A percentile compares a stretch with the other conserved stretches of the same genome.
Evolutionary conservation across 2,888 invertebrate species (phyloP).

Genomic region (Lysandra bellargus): DNA sequence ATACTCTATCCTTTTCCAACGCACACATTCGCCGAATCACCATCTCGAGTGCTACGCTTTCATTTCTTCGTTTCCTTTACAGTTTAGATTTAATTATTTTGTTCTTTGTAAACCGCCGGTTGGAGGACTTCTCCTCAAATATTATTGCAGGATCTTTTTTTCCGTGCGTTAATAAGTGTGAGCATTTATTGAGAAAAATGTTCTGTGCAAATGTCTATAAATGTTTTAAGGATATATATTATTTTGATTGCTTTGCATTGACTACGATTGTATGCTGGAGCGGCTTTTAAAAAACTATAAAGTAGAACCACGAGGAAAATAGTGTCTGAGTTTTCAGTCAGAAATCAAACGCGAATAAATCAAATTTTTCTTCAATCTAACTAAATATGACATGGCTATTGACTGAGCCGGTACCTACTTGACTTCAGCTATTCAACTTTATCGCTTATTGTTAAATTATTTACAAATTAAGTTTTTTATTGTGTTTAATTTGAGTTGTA

Average conservation of each 20-base stretch:
- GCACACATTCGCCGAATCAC: slow-evolving; percentile 39
- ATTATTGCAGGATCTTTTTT: slow-evolving; percentile 14
- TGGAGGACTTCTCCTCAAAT: not conserved
- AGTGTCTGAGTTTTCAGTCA: too few species aligned
- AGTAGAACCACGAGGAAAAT: too few species aligned
- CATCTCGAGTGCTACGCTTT: slow-evolving; percentile 47
- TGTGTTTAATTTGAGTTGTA: not conserved
- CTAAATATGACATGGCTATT: too few species aligned
- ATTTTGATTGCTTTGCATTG: not conserved
- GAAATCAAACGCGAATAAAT: too few species aligned
- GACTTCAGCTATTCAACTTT: too few species aligned
- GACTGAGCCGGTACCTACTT: too few species aligned
- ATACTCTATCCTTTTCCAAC: slow-evolving; percentile 51
- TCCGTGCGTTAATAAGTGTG: not conserved
- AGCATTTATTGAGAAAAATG: not conserved
- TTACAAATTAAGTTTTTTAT: too few species aligned
- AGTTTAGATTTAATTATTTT: slow-evolving; percentile 31
- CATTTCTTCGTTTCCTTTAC: slow-evolving; percentile 45
- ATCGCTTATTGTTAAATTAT: too few species aligned
- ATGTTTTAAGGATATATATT: not conserved
- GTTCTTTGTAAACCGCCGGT: slow-evolving; percentile 13
- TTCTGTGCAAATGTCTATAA: not conserved
- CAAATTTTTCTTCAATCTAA: too few species aligned
- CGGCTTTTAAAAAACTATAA: too few species aligned
- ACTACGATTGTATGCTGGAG: not conserved